Conservation (phyloP, 2,888 invertebrate species). For the Drosophila yooni region DNA sequence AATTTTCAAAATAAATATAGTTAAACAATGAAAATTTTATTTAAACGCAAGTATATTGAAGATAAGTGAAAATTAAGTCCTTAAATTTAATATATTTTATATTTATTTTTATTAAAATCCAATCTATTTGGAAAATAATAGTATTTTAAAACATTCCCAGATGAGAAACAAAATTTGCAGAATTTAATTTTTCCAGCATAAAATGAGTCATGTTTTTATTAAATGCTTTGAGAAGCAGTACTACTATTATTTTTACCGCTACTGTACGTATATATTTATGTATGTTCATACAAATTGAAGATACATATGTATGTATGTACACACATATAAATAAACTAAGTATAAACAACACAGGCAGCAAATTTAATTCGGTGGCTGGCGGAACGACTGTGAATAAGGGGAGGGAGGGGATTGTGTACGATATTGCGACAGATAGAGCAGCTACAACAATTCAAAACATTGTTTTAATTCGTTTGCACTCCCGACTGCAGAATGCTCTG, state of each 20-base stretch:
- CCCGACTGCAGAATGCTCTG: slow-evolving; percentile 3
- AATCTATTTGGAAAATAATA: background rate
- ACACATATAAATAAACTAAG: slow-evolving; percentile 26
- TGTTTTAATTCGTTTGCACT: background rate
- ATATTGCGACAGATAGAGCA: slow-evolving; percentile 40
- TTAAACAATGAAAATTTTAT: background rate
- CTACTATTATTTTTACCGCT: background rate
- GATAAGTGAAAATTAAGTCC: background rate
- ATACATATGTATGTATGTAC: slow-evolving; percentile 6
- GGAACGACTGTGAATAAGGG: background rate
- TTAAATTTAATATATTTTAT: background rate
- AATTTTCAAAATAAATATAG: background rate
- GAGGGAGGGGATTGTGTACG: slow-evolving; percentile 8
- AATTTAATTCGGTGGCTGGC: slow-evolving; percentile 21
- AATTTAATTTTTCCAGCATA: background rate
- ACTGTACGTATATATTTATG: background rate
- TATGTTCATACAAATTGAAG: background rate
- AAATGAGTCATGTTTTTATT: background rate
- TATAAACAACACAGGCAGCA: slow-evolving; percentile 30
- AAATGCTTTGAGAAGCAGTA: background rate
- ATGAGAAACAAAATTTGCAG: background rate
- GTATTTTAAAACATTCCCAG: background rate
- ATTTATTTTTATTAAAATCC: background rate
- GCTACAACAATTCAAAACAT: slow-evolving; percentile 7
- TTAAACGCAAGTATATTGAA: background rate